Evolutionary conservation across 1,140 invertebrate genomes (phyloP), one percentile per base, ranked within the genome.

Genomic region (Zaprionus capensis): DNA sequence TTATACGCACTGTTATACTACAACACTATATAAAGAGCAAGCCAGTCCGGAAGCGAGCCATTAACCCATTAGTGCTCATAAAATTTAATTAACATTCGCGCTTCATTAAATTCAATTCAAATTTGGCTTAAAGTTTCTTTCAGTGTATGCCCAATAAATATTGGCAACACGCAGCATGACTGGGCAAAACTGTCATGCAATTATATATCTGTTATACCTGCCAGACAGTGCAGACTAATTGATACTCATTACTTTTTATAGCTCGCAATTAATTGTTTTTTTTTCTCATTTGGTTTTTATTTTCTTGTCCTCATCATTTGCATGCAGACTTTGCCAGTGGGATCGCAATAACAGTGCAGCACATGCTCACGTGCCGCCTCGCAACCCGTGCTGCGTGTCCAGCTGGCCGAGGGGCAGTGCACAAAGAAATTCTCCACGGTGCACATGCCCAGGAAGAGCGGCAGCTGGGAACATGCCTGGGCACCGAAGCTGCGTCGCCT

Each of bases 401-500:
- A 88, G 12, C 71, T 84, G 38, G 75, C 26, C 7, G 75, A 5
- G 0, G 84, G 84, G 0, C 81, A 88, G 12, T 90, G n/a, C 26
- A 51, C 62, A 24, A 81, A 88, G 0, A 70, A 55, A 14, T 81
- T 70, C n/a, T 36, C 73, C 46, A 64, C 59, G 1, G 70, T 14
- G 58, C 84, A 88, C 0, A 79, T 22, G 0, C 36, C 67, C 22
- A 76, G 70, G 2, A 58, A 58, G 0, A 84, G 1, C 0, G 85
- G 55, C 12, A 68, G 5, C 0, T 55, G 53, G 1, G 70, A 75
- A 24, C 85, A 88, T 1, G 57, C 14, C 14, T 74, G 46, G 1
- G 11, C 6, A 7, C 46, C 56, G 0, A 34, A 44, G 0, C 56
- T n/a, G 7, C 63, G 56, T 7, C 59, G 41, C 1, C 24, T 62